Percentiles rank a stretch among this genome's conserved stretches.
Conservation (phyloP, 2,888 invertebrate species). For the Eristalis tenax region DNA sequence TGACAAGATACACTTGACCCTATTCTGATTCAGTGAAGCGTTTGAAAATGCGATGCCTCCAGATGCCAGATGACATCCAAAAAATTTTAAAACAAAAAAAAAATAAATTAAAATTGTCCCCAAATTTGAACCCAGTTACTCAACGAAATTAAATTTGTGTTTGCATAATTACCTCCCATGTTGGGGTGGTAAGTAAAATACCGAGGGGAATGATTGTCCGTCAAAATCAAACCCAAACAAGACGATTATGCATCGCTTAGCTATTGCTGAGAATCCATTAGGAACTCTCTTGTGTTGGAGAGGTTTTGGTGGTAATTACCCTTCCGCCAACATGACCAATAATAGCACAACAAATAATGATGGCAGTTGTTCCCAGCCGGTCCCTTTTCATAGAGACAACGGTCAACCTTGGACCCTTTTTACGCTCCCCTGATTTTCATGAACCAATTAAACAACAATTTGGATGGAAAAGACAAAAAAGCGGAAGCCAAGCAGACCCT, state of each 20-base stretch:
- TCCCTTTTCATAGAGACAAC: neutral
- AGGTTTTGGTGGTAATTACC: neutral
- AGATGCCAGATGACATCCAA: neutral
- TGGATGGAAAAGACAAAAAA: neutral
- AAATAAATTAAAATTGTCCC: neutral
- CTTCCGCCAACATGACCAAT: neutral
- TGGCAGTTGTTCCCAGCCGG: neutral
- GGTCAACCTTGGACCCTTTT: conserved; percentile 1
- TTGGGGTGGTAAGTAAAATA: neutral
- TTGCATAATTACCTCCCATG: neutral
- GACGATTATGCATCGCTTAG: neutral
- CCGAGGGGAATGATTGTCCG: neutral
- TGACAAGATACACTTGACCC: neutral
- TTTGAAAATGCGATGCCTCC: neutral
- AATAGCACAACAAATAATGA: neutral
- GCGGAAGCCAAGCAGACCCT: neutral
- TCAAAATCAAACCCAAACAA: neutral
- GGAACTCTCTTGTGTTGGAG: neutral
- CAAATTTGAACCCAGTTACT: neutral
- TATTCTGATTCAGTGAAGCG: neutral
- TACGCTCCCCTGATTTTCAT: neutral
- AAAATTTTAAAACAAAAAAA: neutral
- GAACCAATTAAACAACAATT: neutral
- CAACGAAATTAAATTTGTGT: neutral
- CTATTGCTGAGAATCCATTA: neutral